Conservation (phyloP, 2,888 invertebrate species). For the Patella depressa region DNA sequence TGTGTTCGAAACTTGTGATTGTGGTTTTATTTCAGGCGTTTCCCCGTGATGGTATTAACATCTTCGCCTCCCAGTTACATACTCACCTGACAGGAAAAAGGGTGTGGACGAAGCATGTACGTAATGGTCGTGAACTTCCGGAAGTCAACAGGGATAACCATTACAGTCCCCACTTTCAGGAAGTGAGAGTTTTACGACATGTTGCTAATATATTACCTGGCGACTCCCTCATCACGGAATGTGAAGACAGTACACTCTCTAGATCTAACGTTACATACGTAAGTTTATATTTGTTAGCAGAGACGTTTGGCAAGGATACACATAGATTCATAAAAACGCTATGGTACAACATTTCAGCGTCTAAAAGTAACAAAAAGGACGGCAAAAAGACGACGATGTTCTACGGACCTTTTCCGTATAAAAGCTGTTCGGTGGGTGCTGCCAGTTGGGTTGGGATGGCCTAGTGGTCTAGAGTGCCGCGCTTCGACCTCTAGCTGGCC, state of each 20-base stretch:
- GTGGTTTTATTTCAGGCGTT: slow-evolving; percentile 55
- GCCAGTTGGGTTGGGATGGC: too few relatives aligned
- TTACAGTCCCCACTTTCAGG: slow-evolving; percentile 98
- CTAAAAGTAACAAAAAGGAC: too few relatives aligned
- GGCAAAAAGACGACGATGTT: too few relatives aligned
- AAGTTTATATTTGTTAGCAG: slow-evolving; percentile 33
- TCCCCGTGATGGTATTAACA: slow-evolving; percentile 86
- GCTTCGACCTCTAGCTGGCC: too few relatives aligned
- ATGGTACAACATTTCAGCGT: too few relatives aligned
- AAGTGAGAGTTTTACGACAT: slow-evolving; percentile 87
- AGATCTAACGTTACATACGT: slow-evolving; percentile 83
- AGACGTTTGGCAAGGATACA: too few relatives aligned
- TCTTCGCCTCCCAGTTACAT: slow-evolving; percentile 97
- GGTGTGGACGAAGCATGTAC: slow-evolving; percentile 87
- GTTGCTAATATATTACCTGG: slow-evolving; percentile 85
- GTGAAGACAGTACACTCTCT: slow-evolving; percentile 85
- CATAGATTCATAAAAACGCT: too few relatives aligned
- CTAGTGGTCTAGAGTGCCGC: too few relatives aligned
- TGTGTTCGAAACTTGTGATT: too few relatives aligned
- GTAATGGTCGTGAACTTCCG: slow-evolving; percentile 85
- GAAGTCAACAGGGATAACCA: slow-evolving; percentile 91
- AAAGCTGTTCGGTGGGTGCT: too few relatives aligned
- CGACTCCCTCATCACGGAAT: slow-evolving; percentile 92
- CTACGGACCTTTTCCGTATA: too few relatives aligned
- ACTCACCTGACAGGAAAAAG: slow-evolving; percentile 91